Evolutionary conservation across 2,113 vertebrate genomes (phyloP), one percentile per base, ranked within the genome.

Genomic region (Leptobrachium ailaonicum): DNA sequence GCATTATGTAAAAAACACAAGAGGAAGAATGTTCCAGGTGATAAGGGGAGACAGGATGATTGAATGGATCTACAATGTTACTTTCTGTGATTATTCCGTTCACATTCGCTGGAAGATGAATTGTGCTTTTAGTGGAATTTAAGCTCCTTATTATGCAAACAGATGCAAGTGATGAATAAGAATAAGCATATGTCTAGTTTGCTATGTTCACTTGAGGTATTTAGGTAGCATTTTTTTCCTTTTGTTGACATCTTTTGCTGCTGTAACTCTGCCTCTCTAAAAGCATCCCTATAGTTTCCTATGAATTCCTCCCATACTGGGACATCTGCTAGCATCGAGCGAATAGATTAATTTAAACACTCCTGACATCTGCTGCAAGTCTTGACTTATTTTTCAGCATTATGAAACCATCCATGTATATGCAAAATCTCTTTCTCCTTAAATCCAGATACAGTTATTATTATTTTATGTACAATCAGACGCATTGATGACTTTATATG

Each of bases 271-370:
- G 85, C 73, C 75, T 80, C 43, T 73, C 76, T 58, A 42, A 54
- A 81, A 74, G 72, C 79, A 82, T 83, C 71, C 78, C 83, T 60
- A 50, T 60, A 83, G 68, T 41, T 88, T 69, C 62, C 69, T 79
- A 58, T 41, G 42, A 43, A 70, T 56, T 82, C n/a, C 71, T 75
- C 77, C 12, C 0, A 42, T 77, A 82, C 66, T 9, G 67, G 79
- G 83, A 81, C 86, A 90, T 84, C 86, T 90, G 85, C 82, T 80
- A 77, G 47, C 14, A 32, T 83, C 77, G 68, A 73, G 9, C 20
- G 78, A 85, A 82, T 74, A 85, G 83, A 87, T 88, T 82, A 66
- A 86, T 87, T 73, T 86, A 72, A 69, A 82, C 77, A 66, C 56
- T 85, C 82, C 73, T 10, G 47, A 82, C 47, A 83, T 74, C 41